Evolutionary conservation across 1,140 invertebrate species (phyloP).

Genomic region (Brachionus manjavacas): DNA sequence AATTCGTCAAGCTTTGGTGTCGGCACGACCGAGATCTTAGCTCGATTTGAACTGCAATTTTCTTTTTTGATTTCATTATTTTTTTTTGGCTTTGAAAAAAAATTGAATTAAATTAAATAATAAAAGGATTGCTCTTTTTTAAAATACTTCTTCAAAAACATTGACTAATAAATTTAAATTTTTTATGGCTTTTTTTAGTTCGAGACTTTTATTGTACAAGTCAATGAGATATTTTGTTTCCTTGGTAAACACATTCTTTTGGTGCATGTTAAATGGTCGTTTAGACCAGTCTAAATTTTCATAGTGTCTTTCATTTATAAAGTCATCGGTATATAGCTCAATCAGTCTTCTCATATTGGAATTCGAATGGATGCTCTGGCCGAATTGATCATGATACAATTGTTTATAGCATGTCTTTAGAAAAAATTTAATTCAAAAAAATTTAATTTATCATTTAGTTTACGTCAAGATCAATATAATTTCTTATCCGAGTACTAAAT

Average conservation of each 20-base stretch:
- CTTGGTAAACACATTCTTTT: not conserved
- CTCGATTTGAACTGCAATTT: not conserved
- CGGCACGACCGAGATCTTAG: not conserved
- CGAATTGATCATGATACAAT: not conserved
- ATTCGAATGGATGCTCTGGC: not conserved
- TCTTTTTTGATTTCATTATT: not conserved
- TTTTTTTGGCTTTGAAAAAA: not conserved
- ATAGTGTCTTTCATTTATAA: not conserved
- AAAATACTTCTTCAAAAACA: not conserved
- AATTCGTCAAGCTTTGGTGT: not conserved
- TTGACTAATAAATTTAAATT: not conserved
- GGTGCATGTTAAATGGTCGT: not conserved
- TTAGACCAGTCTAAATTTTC: not conserved
- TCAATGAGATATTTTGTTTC: slow-evolving; percentile 15
- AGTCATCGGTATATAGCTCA: not conserved
- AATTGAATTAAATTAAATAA: not conserved
- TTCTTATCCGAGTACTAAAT: not conserved
- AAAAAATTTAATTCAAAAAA: not conserved
- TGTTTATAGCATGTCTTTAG: not conserved
- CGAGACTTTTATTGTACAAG: not conserved
- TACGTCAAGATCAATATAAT: slow-evolving; percentile 22
- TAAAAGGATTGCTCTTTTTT: not conserved
- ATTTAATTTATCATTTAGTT: not conserved
- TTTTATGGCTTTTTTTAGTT: not conserved
- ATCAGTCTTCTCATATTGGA: not conserved